Base-by-base conservation (phyloP, 2,113 vertebrate genomes). In the Cephalopterus ornatus region DNA sequence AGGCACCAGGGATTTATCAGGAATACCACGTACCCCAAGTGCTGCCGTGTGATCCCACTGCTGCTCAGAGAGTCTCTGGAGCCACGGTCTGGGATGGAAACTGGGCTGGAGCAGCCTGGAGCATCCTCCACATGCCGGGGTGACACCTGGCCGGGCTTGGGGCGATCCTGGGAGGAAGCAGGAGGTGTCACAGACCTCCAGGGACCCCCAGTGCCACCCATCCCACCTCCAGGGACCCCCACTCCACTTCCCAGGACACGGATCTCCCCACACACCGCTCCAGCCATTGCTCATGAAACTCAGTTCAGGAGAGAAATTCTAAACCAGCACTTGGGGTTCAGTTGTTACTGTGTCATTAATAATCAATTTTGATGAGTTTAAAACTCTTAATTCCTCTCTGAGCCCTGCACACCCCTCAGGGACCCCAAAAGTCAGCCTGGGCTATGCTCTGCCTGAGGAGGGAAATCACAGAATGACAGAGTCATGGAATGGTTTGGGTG, bases 211-310 rank as follows among this genome's bases (percentile, higher is more conserved):
- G 56, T 23, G 56, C 33, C 33, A 20, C 30, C 30, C 53, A 8
- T 0, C 0, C n/a, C 65, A 35, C 12, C 4, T 33, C 68, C 78
- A 59, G 30, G 32, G 23, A 59, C 3, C 10, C 33, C 63, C 37
- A 41, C 1, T 1, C 26, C 37, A 24, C 12, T 21, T 10, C 27
- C 33, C 47, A 33, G 27, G 22, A 35, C 37, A 13, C 0, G 8
- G 65, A 46, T 39, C 14, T 15, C 20, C n/a, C 30, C 49, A 5
- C 15, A n/a, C 19, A 17, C 28, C 23, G 6, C 15, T 33, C 49
- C 66, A 61, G 33, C 6, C 73, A 7, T 3, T 0, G 3, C 28
- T 41, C 73, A 70, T 37, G 23, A 33, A 52, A 61, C 1, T 19
- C 63, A 52, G 28, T 28, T n/a, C 39, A 39, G 85, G 19, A 70